A percentile compares a stretch with the other conserved stretches of the same genome.
Conservation (phyloP, 2,888 invertebrate species). For the Chamaedrilus cognettii region DNA sequence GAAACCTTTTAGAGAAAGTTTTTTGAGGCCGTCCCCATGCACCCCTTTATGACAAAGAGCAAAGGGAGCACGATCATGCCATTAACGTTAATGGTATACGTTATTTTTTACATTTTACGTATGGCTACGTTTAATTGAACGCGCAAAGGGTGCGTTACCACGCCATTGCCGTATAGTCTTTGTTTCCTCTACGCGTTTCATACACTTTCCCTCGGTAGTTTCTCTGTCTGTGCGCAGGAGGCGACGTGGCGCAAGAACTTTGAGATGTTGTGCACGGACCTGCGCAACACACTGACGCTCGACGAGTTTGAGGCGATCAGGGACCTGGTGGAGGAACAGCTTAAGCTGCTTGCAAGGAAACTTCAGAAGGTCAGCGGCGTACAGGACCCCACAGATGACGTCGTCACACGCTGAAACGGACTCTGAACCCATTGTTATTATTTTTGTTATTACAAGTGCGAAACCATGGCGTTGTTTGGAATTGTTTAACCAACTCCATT, state of each 20-base stretch:
- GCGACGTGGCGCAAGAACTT: constrained; percentile 4
- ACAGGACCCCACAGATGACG: not conserved
- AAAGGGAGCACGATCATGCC: not conserved
- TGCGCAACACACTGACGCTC: constrained; percentile 2
- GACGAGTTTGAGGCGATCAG: constrained; percentile 14
- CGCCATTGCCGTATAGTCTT: not conserved
- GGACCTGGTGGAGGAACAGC: constrained; percentile 5
- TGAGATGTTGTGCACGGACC: constrained; percentile 4
- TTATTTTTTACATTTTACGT: too few relatives aligned
- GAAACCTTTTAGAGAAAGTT: too few relatives aligned
- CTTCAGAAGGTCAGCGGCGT: constrained; percentile 8
- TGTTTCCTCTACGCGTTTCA: not conserved
- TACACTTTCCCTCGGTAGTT: not conserved
- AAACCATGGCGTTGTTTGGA: too few relatives aligned
- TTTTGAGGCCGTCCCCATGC: too few relatives aligned
- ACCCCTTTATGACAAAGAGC: too few relatives aligned
- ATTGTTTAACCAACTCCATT: too few relatives aligned
- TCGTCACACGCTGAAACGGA: too few relatives aligned
- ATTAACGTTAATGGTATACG: not conserved
- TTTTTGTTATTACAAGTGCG: too few relatives aligned
- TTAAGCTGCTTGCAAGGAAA: constrained; percentile 15
- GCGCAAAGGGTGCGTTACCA: not conserved
- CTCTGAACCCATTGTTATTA: too few relatives aligned
- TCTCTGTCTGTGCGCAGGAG: not conserved
- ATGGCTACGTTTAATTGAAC: too few relatives aligned